These are phyloP conservation scores for Entomobrya multifasciata DNA, from an alignment of 2,888 invertebrate species.

Conservation along the genomic window DNA sequence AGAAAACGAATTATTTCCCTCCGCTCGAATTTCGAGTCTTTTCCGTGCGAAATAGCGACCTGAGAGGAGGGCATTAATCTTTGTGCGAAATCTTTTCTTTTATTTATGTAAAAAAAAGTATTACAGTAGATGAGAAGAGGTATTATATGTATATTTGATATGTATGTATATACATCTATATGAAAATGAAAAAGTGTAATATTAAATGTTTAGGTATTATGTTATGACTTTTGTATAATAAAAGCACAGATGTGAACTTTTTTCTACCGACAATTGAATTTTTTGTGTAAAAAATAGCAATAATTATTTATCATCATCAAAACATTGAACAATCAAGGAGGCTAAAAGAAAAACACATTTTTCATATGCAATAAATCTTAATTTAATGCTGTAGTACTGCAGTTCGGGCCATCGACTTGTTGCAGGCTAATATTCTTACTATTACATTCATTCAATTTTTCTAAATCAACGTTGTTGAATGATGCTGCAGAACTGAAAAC, in stretches of 20 bases:
- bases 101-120: slow-evolving; percentile 43
- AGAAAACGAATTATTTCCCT: no score
- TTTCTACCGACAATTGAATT: neutral
- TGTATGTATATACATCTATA: neutral
- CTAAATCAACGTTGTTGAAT: no score
- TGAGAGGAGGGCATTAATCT: no score
- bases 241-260: neutral
- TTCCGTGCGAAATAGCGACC: no score
- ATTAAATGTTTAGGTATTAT: slow-evolving; percentile 6
- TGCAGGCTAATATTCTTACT: neutral
- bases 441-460: slow-evolving; percentile 6
- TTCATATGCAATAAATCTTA: slow-evolving; percentile 47
- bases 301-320: slow-evolving; percentile 18
- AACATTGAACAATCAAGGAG: neutral
- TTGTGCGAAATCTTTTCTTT: slow-evolving; percentile 65
- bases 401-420: slow-evolving; percentile 49
- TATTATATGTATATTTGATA: slow-evolving; percentile 5
- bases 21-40: no score
- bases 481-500: no score
- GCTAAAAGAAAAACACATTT: slow-evolving; percentile 21
- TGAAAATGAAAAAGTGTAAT: neutral
- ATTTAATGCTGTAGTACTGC: slow-evolving; percentile 17
- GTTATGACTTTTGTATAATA: slow-evolving; percentile 19
- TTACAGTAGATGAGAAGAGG: neutral
- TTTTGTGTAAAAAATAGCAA: slow-evolving; percentile 1